A percentile compares a stretch with the other conserved stretches of the same genome.
Evolutionary conservation across 2,797 vertebrate species (phyloP).

Genomic region (Synanceia verrucosa): DNA sequence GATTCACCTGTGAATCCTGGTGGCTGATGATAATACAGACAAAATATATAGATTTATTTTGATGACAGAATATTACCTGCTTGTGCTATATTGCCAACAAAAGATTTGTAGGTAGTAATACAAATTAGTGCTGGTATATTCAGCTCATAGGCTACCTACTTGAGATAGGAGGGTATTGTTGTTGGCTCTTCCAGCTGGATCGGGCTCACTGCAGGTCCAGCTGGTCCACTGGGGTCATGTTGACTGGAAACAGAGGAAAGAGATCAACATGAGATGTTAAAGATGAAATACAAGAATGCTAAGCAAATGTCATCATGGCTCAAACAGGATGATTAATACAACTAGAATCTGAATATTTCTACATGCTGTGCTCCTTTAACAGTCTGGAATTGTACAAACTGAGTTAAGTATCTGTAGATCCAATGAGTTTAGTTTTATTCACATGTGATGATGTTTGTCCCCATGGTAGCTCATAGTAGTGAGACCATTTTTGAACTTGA

Average conservation of each 20-base stretch:
- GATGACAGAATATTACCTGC: no score
- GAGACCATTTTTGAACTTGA: no score
- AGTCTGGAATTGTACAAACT: no score
- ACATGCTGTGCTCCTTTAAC: no score
- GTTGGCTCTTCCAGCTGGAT: slow-evolving; percentile 83
- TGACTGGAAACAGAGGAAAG: slow-evolving; percentile 80
- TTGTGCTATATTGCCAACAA: no score
- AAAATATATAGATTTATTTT: no score
- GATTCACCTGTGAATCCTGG: not conserved
- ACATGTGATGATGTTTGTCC: no score
- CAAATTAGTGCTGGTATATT: not conserved
- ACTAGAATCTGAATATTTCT: no score
- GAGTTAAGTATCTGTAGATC: no score
- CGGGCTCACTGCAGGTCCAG: slow-evolving; percentile 87
- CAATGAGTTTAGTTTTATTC: no score
- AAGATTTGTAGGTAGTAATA: not conserved
- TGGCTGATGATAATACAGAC: not conserved
- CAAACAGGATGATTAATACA: not conserved
- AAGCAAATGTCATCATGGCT: not conserved
- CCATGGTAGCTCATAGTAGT: no score
- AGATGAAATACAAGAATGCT: not conserved
- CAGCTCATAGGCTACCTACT: slow-evolving; percentile 72
- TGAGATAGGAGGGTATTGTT: slow-evolving; percentile 77
- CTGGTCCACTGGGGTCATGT: slow-evolving; percentile 90
- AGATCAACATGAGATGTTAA: not conserved